These are phyloP conservation scores for Oryzias sinensis DNA, from an alignment of 2,797 vertebrate genomes.

Conservation along the genomic window DNA sequence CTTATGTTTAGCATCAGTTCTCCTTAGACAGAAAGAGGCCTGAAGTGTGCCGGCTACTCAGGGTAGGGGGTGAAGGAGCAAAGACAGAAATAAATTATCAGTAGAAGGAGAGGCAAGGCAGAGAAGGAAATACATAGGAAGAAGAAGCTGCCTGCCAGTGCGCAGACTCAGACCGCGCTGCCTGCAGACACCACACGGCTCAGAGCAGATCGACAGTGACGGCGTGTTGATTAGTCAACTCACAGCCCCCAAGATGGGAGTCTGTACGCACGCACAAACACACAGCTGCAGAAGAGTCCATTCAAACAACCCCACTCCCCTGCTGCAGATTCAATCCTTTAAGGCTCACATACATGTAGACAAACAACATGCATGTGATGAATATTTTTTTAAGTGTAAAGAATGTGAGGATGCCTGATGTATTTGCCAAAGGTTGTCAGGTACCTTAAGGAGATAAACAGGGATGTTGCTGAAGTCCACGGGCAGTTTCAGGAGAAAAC, in stretches of 20 bases:
- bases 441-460: slow-evolving; percentile 97
- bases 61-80: slow-evolving; percentile 14
- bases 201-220: slow-evolving; percentile 81
- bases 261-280: slow-evolving; percentile 18
- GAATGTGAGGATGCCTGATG: neutral
- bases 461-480: slow-evolving; percentile 99
- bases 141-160: slow-evolving; percentile 8
- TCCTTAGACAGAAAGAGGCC: slow-evolving; percentile 59
- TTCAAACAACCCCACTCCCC: slow-evolving; percentile 33
- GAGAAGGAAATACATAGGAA: neutral
- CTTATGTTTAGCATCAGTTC: slow-evolving; percentile 78
- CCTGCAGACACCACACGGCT: slow-evolving; percentile 76
- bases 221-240: slow-evolving; percentile 84
- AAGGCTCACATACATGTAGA: slow-evolving; percentile 38
- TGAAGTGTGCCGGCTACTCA: slow-evolving; percentile 28
- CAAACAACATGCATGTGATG: slow-evolving; percentile 16
- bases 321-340: slow-evolving; percentile 44
- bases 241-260: slow-evolving; percentile 68
- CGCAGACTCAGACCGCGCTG: slow-evolving; percentile 48
- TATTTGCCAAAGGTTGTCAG: slow-evolving; percentile 9
- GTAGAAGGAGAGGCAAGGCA: too few relatives aligned
- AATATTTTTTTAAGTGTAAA: neutral
- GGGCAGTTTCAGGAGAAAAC: slow-evolving; percentile 95
- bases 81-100: neutral
- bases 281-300: slow-evolving; percentile 19